Percentiles rank a stretch among this genome's conserved stretches.
phyloP scores from a whole-genome alignment of 2,113 vertebrate species.

The Perca flavescens region DNA sequence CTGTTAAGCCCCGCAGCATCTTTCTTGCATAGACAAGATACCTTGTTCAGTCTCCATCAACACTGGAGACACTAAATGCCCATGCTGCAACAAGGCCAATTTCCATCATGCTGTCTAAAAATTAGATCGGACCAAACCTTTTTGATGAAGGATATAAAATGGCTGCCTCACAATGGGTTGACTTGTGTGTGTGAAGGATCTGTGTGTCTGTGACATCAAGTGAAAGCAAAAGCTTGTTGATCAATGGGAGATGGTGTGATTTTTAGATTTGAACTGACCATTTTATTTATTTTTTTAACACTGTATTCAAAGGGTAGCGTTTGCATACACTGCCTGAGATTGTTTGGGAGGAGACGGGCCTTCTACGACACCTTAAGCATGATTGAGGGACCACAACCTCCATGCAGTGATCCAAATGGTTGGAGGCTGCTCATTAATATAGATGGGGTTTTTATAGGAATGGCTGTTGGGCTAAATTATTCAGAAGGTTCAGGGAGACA shows the following conservation, averaged over 20 bases:
- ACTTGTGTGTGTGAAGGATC: background rate
- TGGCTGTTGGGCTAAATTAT: conserved; percentile 84
- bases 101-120: conserved; percentile 3
- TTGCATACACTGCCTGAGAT: conserved; percentile 11
- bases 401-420: conserved; percentile 71
- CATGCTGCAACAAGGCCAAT: too few relatives aligned
- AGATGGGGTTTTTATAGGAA: conserved; percentile 84
- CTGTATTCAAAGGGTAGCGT: background rate
- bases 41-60: too few relatives aligned
- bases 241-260: conserved; percentile 11
- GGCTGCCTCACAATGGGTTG: background rate
- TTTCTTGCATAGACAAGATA: too few relatives aligned
- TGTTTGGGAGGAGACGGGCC: conserved; percentile 22
- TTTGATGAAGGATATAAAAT: background rate
- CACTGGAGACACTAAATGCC: too few relatives aligned
- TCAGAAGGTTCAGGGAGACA: conserved; percentile 77
- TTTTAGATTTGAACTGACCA: conserved; percentile 7
- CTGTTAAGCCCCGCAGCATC: too few relatives aligned
- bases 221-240: background rate
- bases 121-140: background rate
- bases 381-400: conserved; percentile 65
- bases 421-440: conserved; percentile 83
- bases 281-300: background rate
- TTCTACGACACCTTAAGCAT: conserved; percentile 42
- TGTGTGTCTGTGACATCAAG: background rate